phyloP scores from a whole-genome alignment of 2,113 vertebrate species.

The Anas platyrhynchos region DNA sequence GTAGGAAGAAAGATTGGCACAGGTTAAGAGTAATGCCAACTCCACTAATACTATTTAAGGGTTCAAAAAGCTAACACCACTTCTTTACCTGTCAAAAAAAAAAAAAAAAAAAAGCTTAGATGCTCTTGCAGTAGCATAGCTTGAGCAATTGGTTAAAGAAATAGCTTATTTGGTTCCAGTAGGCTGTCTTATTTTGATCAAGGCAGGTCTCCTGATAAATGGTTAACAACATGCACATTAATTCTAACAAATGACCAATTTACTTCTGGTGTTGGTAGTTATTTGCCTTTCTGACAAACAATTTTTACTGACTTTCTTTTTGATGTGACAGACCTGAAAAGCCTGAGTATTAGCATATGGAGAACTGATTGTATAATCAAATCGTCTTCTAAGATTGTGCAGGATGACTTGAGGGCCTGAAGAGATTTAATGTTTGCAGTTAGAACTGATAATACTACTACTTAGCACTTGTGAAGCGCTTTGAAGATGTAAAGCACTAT shows the following conservation, averaged over 20 bases:
- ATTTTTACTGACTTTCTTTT: conserved; percentile 39
- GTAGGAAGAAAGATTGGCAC: too few species aligned
- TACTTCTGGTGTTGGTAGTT: conserved; percentile 24
- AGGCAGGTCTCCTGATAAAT: neutral
- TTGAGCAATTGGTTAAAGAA: neutral
- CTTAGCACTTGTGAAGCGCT: neutral
- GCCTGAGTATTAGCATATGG: conserved; percentile 63
- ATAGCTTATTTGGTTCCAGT: neutral
- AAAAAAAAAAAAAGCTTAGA: neutral
- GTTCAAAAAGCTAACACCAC: neutral
- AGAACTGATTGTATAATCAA: conserved; percentile 64
- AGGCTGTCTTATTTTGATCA: neutral
- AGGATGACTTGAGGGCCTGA: conserved; percentile 46
- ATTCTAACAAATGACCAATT: conserved; percentile 36
- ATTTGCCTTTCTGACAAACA: conserved; percentile 36
- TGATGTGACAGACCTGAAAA: conserved; percentile 55
- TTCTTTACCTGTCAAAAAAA: neutral
- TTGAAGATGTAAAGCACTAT: neutral
- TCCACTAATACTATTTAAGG: neutral
- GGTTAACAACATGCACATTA: neutral
- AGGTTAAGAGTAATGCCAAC: neutral
- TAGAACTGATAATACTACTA: neutral
- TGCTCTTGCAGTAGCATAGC: neutral
- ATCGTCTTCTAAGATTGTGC: conserved; percentile 66
- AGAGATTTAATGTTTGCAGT: neutral